Percentiles rank a stretch among this genome's conserved stretches.
phyloP scores from a whole-genome alignment of 2,888 invertebrate genomes.

The Caenorhabditis zanzibari region DNA sequence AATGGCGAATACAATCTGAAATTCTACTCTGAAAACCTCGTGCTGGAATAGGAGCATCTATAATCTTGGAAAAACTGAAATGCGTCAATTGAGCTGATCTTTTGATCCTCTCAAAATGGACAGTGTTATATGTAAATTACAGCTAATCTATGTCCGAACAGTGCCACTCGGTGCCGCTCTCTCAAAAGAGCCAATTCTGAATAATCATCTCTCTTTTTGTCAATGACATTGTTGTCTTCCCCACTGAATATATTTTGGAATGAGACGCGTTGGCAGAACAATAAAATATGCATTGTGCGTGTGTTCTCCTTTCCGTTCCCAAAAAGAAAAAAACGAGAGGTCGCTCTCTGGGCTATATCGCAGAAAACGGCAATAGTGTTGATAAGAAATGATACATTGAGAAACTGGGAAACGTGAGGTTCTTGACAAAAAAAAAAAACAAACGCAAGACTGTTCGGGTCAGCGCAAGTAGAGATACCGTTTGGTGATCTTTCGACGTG shows the following conservation, averaged over 20 bases:
- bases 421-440: conserved; percentile 37
- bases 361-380: neutral
- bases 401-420: conserved; percentile 59
- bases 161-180: conserved; percentile 36
- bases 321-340: conserved; percentile 2
- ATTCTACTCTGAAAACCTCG: neutral
- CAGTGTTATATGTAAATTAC: neutral
- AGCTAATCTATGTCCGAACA: conserved; percentile 11
- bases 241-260: conserved; percentile 49
- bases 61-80: neutral
- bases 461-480: conserved; percentile 10
- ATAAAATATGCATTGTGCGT: conserved; percentile 58
- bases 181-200: conserved; percentile 19
- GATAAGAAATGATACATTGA: conserved; percentile 49
- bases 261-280: conserved; percentile 30
- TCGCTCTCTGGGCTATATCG: conserved; percentile 35
- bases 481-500: conserved; percentile 50
- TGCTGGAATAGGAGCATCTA: neutral
- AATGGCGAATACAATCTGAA: neutral
- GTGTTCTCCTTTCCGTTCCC: neutral
- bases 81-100: conserved; percentile 12
- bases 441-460: conserved; percentile 9
- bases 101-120: conserved; percentile 18
- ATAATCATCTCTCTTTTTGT: conserved; percentile 13
- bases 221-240: neutral